Conservation (phyloP, 2,797 vertebrate species). For the Phylloscopus collybita region DNA sequence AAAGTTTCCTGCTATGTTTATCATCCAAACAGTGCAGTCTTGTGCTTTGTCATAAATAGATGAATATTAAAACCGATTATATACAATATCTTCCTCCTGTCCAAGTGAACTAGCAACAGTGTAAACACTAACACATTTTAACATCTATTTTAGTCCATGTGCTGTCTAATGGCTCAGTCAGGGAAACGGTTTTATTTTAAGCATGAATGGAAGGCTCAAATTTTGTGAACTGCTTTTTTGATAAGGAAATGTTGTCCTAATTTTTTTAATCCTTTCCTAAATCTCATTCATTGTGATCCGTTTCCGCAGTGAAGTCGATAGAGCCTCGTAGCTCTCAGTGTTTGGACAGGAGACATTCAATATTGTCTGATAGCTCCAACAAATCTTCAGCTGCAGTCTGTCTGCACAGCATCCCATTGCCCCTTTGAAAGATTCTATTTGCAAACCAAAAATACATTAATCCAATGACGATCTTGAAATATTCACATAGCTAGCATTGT, state of each 20-base stretch:
- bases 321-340: constrained; percentile 20
- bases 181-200: constrained; percentile 12
- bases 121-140: neutral
- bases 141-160: neutral
- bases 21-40: neutral
- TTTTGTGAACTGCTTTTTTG: neutral
- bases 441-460: constrained; percentile 19
- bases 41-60: neutral
- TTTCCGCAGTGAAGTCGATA: constrained; percentile 48
- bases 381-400: constrained; percentile 36
- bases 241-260: neutral
- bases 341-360: constrained; percentile 49
- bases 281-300: neutral
- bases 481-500: neutral
- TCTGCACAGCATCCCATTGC: neutral
- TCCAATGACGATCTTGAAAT: neutral
- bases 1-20: neutral
- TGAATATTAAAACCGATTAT: neutral
- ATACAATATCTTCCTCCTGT: neutral
- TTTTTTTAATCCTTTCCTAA: constrained; percentile 23
- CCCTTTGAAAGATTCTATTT: constrained; percentile 35
- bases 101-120: neutral
- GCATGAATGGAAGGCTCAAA: neutral
- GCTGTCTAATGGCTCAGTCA: neutral
- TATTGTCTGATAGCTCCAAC: constrained; percentile 52